phyloP scores from a whole-genome alignment of 2,113 vertebrate species.

The Isurus oxyrinchus region DNA sequence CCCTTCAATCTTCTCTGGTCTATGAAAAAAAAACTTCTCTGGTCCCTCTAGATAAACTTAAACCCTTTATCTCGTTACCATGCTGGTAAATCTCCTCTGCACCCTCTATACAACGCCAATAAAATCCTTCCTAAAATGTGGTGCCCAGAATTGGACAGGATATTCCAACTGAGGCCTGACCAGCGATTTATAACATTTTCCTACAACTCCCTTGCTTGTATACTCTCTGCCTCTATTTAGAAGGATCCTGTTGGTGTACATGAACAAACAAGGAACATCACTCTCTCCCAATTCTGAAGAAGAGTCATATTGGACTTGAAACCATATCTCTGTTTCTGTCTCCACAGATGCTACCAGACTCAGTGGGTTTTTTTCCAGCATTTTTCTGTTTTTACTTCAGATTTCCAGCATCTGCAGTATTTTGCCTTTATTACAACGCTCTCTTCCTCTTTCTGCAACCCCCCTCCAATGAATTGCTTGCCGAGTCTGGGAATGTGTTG shows the following conservation, averaged over 20 bases:
- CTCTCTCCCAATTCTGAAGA: no score
- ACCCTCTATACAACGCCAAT: not conserved
- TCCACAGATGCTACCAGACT: no score
- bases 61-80: not conserved
- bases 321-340: no score
- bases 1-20: not conserved
- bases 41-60: not conserved
- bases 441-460: not conserved
- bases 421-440: no score
- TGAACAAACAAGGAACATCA: not conserved
- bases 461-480: not conserved
- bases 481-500: not conserved
- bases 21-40: not conserved
- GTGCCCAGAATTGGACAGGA: not conserved
- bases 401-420: no score
- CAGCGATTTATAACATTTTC: not conserved
- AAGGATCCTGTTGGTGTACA: not conserved
- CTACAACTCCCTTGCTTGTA: not conserved
- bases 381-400: no score
- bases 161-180: not conserved
- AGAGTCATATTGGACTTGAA: no score
- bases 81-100: not conserved
- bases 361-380: no score
- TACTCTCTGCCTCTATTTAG: not conserved
- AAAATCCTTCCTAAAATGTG: not conserved